Evolutionary conservation across 2,113 vertebrate genomes (phyloP).

Genomic region (Trogon surrucura): DNA sequence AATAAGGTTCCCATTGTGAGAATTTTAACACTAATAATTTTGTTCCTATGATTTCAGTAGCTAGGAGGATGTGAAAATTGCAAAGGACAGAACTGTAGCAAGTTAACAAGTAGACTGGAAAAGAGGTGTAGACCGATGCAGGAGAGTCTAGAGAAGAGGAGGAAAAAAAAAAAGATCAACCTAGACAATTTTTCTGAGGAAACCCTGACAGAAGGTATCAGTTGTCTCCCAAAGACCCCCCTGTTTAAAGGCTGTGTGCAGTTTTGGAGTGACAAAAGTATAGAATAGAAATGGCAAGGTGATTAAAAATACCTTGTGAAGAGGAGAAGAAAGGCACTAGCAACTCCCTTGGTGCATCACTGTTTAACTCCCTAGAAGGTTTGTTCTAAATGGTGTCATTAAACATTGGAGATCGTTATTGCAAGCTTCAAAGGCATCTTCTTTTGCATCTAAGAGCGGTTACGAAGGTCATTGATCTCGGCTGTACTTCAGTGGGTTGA

Average conservation of each 20-base stretch:
- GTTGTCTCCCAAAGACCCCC: not conserved
- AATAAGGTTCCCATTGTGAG: not conserved
- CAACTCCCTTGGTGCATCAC: not conserved
- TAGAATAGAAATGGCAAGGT: not conserved
- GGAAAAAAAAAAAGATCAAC: not conserved
- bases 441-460: not conserved
- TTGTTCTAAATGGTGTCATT: not conserved
- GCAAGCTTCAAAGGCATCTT: not conserved
- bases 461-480: not conserved
- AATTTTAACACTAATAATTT: not conserved
- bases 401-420: not conserved
- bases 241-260: not conserved
- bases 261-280: not conserved
- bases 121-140: slow-evolving; percentile 25
- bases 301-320: not conserved
- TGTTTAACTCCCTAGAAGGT: not conserved
- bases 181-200: slow-evolving; percentile 43
- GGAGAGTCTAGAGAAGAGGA: slow-evolving; percentile 32
- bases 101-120: slow-evolving; percentile 38
- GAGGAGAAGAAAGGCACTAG: not conserved
- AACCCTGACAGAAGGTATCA: slow-evolving; percentile 30
- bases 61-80: slow-evolving; percentile 42
- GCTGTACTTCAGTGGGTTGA: not conserved
- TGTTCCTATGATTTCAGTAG: slow-evolving; percentile 42
- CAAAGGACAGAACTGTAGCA: slow-evolving; percentile 31